phyloP scores from a whole-genome alignment of 2,888 invertebrate genomes.

The Tyria jacobaeae region DNA sequence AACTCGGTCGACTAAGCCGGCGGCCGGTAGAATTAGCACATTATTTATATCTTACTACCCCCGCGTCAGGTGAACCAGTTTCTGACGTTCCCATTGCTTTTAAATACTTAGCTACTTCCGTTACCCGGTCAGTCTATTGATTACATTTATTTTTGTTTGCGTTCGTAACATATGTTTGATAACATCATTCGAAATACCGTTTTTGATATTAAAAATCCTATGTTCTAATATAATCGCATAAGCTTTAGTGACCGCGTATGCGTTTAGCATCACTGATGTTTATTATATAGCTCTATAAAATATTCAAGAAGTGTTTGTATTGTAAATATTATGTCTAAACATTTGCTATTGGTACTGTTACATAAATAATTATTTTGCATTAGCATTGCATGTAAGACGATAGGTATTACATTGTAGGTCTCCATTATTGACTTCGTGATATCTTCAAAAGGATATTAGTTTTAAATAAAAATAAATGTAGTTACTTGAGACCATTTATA shows the following conservation, averaged over 20 bases:
- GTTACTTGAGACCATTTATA: no score
- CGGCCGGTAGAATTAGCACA: conserved; percentile 67
- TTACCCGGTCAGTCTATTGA: conserved; percentile 45
- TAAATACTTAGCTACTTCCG: conserved; percentile 43
- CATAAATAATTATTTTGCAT: conserved; percentile 18
- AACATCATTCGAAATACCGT: conserved; percentile 18
- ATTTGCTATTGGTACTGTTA: conserved; percentile 22
- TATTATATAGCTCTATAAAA: conserved; percentile 21
- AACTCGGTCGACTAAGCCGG: conserved; percentile 67
- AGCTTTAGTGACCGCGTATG: background rate
- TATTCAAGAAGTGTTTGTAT: conserved; percentile 35
- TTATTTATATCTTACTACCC: conserved; percentile 71
- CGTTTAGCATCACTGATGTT: conserved; percentile 17
- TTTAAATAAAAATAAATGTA: no score
- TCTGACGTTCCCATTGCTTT: conserved; percentile 51
- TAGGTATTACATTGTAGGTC: no score
- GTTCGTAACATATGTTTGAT: conserved; percentile 28
- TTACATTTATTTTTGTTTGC: conserved; percentile 43
- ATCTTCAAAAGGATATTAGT: no score
- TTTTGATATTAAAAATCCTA: conserved; percentile 25
- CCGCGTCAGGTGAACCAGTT: conserved; percentile 59
- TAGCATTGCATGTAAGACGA: background rate
- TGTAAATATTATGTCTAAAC: conserved; percentile 32
- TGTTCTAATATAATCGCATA: background rate
- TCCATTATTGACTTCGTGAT: no score